Evolutionary conservation across 1,140 invertebrate genomes (phyloP).

Genomic region (Brachionus sp.): DNA sequence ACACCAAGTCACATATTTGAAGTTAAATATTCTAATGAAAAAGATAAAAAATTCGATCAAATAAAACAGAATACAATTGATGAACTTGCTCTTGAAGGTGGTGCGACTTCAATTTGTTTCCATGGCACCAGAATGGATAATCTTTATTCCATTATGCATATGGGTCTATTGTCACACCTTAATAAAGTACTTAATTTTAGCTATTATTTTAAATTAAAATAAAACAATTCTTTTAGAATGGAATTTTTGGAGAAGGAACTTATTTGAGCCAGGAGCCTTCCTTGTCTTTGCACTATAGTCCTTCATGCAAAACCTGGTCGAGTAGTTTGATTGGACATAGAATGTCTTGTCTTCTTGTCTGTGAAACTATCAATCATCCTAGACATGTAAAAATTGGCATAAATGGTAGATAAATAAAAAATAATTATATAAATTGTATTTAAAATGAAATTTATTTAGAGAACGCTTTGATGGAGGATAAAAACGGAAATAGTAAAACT

Average conservation of each 20-base stretch:
- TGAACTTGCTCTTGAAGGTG: not conserved
- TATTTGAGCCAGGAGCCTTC: constrained; percentile 72
- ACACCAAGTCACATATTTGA: constrained; percentile 57
- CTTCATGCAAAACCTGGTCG: constrained; percentile 69
- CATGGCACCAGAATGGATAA: constrained; percentile 75
- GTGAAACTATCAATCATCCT: constrained; percentile 72
- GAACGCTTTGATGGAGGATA: constrained; percentile 49
- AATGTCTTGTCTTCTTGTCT: constrained; percentile 72
- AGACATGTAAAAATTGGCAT: constrained; percentile 61
- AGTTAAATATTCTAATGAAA: constrained; percentile 50
- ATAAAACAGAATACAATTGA: constrained; percentile 52
- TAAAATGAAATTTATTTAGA: not conserved
- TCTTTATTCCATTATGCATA: constrained; percentile 75
- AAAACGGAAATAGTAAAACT: constrained; percentile 57
- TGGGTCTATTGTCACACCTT: constrained; percentile 72
- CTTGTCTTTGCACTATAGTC: constrained; percentile 69
- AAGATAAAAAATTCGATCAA: constrained; percentile 52
- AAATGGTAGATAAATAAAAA: constrained; percentile 42
- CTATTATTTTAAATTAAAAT: not conserved
- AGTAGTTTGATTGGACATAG: constrained; percentile 69
- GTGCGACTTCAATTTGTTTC: constrained; percentile 62
- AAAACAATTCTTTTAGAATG: constrained; percentile 61
- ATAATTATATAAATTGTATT: not conserved
- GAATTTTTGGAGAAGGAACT: constrained; percentile 70
- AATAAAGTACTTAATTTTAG: constrained; percentile 65